These are phyloP conservation scores for Stigmatopora nigra DNA, from an alignment of 2,113 vertebrate species.

Conservation along the genomic window DNA sequence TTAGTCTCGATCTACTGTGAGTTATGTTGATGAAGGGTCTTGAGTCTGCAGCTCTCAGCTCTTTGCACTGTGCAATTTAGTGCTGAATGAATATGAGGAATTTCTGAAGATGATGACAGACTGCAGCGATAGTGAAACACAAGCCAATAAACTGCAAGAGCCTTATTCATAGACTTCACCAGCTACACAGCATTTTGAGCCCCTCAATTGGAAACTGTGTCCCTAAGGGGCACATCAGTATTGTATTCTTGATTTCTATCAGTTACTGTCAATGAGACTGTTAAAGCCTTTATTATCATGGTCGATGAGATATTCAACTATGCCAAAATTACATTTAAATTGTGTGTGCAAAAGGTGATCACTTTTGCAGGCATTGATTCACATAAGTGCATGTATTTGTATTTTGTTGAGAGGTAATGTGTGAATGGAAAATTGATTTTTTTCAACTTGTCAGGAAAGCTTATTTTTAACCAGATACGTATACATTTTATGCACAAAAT, in stretches of 20 bases:
- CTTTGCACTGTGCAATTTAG: neutral
- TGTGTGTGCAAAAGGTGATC: neutral
- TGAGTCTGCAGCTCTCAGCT: neutral
- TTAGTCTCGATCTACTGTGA: neutral
- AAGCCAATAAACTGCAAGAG: neutral
- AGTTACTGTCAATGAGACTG: neutral
- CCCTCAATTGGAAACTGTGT: neutral
- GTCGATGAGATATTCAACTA: neutral
- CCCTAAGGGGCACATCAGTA: neutral
- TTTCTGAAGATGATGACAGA: neutral
- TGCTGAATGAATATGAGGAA: neutral
- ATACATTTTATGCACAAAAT: no score
- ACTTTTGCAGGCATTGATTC: neutral
- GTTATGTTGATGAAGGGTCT: neutral
- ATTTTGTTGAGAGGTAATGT: neutral
- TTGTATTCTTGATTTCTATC: neutral
- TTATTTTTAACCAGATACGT: no score
- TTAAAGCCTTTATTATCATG: neutral
- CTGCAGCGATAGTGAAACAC: neutral
- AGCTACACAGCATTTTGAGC: neutral
- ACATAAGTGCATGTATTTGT: neutral
- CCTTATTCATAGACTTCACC: neutral
- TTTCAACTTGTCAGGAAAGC: no score
- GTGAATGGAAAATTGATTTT: no score
- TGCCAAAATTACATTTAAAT: neutral